Conservation (phyloP, 2,888 invertebrate species). For the Stenodema calcarata region DNA sequence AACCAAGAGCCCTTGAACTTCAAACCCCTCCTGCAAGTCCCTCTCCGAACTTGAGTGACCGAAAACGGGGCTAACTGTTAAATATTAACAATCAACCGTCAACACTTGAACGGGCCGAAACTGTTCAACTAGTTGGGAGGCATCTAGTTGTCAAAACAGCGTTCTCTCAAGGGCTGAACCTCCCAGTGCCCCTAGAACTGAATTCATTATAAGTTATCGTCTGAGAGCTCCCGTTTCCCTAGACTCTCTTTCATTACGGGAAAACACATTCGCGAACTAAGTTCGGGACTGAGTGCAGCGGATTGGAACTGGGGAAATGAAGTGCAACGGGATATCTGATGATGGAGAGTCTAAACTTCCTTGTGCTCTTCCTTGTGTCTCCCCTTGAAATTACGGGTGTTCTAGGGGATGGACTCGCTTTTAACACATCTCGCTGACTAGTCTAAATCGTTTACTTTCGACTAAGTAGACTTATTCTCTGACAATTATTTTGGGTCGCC, state of each 20-base stretch:
- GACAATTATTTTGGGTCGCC: no score
- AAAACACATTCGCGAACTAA: background rate
- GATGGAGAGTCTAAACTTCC: background rate
- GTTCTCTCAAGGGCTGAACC: background rate
- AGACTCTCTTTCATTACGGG: background rate
- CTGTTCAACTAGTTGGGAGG: background rate
- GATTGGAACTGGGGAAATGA: background rate
- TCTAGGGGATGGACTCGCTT: background rate
- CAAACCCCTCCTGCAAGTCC: no score
- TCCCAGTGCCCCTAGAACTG: background rate
- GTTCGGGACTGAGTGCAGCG: background rate
- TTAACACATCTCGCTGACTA: no score
- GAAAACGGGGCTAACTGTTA: background rate
- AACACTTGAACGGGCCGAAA: background rate
- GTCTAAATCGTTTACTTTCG: no score
- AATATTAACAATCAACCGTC: background rate
- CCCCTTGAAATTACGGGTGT: background rate
- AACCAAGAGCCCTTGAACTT: no score
- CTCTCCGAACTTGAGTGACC: background rate
- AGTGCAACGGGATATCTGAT: background rate
- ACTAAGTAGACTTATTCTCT: no score
- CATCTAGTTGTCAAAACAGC: background rate
- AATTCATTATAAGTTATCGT: constrained; percentile 2
- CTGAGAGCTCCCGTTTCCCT: background rate
- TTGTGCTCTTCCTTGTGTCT: background rate